Base-by-base conservation (phyloP, 1,140 invertebrate genomes). In the Camponotus pennsylvanicus region DNA sequence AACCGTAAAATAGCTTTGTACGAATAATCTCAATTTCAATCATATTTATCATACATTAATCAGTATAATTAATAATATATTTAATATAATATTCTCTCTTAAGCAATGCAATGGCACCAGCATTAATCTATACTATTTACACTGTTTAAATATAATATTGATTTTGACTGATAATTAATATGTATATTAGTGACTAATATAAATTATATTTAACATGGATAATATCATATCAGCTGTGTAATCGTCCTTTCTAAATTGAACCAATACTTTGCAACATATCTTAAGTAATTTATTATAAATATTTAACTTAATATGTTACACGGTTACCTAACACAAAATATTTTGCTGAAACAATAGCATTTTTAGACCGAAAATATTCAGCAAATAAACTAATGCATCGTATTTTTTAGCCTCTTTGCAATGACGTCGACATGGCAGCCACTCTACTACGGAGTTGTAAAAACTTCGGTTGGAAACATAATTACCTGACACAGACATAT, bases 391-490 rank as follows among this genome's bases (percentile, higher is more conserved):
- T 45, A 34, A 61, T 75, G 67, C 15, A 6, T 73, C 55, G 69
- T 83, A 75, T 83, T 83, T 83, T 83, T 63, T 69, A 70, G 27
- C 40, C 32, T 73, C 79, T 75, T 32, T 21, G 45, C 27, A 59
- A 45, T 69, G 57, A 73, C 55, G 79, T 75, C 79, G 27, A 45
- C 79, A 59, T 82, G 40, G 52, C 37, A 42, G 55, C 59, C 57
- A 75, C 69, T 83, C 69, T 27, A 32, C 67, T 71, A 75, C 69
- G 32, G 32, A 83, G 79, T 83, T 83, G 42, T 83, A 75, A 83
- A 83, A 83, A 75, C 69, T 83, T 83, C n/a, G 71, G 79, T 75
- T 45, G 59, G 34, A 75, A 83, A 83, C 79, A 61, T 83, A 83
- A 83, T 83, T 83, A 83, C 79, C 79, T 63, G 79, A 83, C 69